These are phyloP conservation scores for Ornithoptera priamus DNA, from an alignment of 2,888 invertebrate genomes.

Conservation along the genomic window DNA sequence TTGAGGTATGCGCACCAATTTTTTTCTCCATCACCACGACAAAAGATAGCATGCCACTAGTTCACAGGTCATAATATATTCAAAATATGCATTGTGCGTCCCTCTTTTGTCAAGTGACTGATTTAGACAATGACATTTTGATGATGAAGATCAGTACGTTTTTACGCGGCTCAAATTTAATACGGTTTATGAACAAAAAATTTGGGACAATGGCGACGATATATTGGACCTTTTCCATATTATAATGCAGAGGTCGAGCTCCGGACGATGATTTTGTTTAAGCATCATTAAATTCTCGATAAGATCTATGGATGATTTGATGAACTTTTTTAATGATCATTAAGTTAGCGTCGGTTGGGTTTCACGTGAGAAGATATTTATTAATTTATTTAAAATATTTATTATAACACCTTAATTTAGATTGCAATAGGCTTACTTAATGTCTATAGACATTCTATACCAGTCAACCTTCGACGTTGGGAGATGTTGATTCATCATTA, in stretches of 20 bases:
- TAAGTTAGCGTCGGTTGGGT: slow-evolving; percentile 28
- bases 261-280: slow-evolving; percentile 61
- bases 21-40: slow-evolving; percentile 39
- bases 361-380: slow-evolving; percentile 33
- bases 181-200: slow-evolving; percentile 47
- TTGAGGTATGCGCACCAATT: slow-evolving; percentile 42
- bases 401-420: too few species aligned
- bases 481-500: too few species aligned
- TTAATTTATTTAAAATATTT: too few species aligned
- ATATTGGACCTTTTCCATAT: slow-evolving; percentile 52
- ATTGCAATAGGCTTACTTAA: too few species aligned
- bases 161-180: slow-evolving; percentile 41
- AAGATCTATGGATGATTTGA: slow-evolving; percentile 51
- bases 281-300: slow-evolving; percentile 69
- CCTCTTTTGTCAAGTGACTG: slow-evolving; percentile 50
- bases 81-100: slow-evolving; percentile 73
- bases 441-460: too few species aligned
- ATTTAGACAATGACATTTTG: slow-evolving; percentile 65
- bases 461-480: too few species aligned
- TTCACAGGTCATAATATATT: slow-evolving; percentile 74
- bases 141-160: slow-evolving; percentile 53
- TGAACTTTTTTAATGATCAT: slow-evolving; percentile 39
- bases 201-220: slow-evolving; percentile 44
- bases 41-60: slow-evolving; percentile 52
- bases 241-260: slow-evolving; percentile 40